phyloP scores from a whole-genome alignment of 1,140 invertebrate species.

The Magallana ariakensis region DNA sequence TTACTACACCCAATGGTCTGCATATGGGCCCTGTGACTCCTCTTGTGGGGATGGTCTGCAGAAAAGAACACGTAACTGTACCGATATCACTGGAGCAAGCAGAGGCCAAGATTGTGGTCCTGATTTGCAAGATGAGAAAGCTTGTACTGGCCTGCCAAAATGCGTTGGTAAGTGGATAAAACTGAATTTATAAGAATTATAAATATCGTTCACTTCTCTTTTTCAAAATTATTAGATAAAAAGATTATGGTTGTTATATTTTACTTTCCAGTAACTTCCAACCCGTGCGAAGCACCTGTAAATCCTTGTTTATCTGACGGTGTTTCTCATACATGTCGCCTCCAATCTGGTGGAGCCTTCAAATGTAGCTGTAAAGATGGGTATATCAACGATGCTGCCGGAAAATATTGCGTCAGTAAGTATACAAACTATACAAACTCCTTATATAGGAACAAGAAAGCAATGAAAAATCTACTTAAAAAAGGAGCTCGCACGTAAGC shows the following conservation, averaged over 20 bases:
- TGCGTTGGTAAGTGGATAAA: background rate
- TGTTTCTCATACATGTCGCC: constrained; percentile 29
- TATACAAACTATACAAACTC: no score
- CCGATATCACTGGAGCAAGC: constrained; percentile 15
- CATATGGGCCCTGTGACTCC: background rate
- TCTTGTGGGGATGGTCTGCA: background rate
- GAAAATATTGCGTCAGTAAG: constrained; percentile 44
- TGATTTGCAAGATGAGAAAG: background rate
- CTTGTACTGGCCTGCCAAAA: background rate
- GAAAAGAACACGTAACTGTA: constrained; percentile 2
- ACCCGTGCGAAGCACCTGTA: constrained; percentile 25
- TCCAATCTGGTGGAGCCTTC: constrained; percentile 30
- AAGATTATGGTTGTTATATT: background rate
- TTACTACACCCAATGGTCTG: background rate
- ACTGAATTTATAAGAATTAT: background rate
- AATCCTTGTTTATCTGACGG: constrained; percentile 36
- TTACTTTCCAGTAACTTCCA: constrained; percentile 6
- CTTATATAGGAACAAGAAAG: no score
- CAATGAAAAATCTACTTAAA: no score
- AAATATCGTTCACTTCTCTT: background rate
- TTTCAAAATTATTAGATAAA: background rate
- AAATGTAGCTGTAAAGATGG: constrained; percentile 39
- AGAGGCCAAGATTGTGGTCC: background rate
- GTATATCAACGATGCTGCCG: constrained; percentile 16
- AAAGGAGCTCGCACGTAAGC: no score